These are phyloP conservation scores for Oreohelix idahoensis DNA, from an alignment of 1,140 invertebrate genomes.

Conservation along the genomic window DNA sequence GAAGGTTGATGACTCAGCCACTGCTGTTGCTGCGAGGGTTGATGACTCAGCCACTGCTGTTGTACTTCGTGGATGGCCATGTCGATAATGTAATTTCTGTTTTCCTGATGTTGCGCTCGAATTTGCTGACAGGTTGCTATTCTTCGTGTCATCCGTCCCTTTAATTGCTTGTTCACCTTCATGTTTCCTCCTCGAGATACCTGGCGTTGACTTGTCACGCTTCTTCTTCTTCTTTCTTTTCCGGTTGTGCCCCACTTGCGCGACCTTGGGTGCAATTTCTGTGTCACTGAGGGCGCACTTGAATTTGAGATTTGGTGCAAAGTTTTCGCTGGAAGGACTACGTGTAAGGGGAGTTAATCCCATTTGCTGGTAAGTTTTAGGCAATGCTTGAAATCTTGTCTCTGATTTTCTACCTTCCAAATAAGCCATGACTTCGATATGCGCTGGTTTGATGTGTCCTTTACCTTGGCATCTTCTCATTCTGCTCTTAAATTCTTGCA, in stretches of 20 bases:
- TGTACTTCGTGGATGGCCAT: too few relatives aligned
- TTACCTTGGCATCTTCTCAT: neutral
- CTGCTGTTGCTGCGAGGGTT: too few relatives aligned
- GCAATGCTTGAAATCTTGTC: neutral
- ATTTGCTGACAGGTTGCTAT: neutral
- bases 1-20: too few relatives aligned
- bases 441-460: neutral
- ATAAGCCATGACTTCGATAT: neutral
- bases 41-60: too few relatives aligned
- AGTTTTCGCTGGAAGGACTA: neutral
- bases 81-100: too few relatives aligned
- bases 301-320: neutral
- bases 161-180: neutral
- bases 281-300: neutral
- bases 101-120: too few relatives aligned
- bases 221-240: neutral
- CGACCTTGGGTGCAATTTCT: neutral
- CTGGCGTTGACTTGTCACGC: neutral
- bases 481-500: neutral
- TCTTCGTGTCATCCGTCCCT: neutral
- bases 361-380: neutral
- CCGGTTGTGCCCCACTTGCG: neutral
- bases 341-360: neutral
- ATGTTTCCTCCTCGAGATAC: neutral
- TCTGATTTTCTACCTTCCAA: neutral